Evolutionary conservation across 2,113 vertebrate species (phyloP), one percentile per base, ranked within the genome.

Genomic region (Laterallus jamaicensis): DNA sequence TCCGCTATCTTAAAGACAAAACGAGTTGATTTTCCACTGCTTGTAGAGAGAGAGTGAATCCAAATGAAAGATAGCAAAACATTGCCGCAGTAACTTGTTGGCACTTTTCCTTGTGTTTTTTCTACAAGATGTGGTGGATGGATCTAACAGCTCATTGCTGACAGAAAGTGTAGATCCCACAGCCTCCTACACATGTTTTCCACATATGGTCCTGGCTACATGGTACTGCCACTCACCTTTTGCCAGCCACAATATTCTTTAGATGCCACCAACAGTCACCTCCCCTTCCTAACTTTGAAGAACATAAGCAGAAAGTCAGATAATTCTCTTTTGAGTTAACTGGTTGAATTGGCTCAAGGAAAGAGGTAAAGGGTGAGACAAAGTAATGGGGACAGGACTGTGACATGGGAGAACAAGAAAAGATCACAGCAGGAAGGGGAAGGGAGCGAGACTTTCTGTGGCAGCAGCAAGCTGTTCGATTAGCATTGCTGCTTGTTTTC

Each of bases 71-170:
- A 59, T 10, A 66, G 6, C 26, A 78, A 84, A 90, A 40, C 19
- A 44, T 22, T 2, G 1, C 15, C 70, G 15, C 0, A 0, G 31
- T 49, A 90, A 67, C 28, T 62, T 35, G 9, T 37, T 84, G 60
- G 15, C 40, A 35, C 1, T 70, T 75, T 82, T 70, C n/a, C 19
- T 21, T 0, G 3, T 44, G 19, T 16, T 83, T 85, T 93, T 49
- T 62, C 62, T 68, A 13, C 16, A 50, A 42, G 32, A 25, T 5
- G 0, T 13, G 40, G 47, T 40, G 12, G 26, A 58, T 59, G n/a
- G n/a, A 44, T 56, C n/a, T 79, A 70, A 63, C 15, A 75, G 47
- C 37, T 64, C 15, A 67, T 29, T 71, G n/a, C 10, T 91, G 54
- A 47, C 32, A 76, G 56, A 70, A 63, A 68, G 1, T 0, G 2